These are phyloP conservation scores for Drosophila neocordata DNA, from an alignment of 1,140 invertebrate species.

Conservation along the genomic window DNA sequence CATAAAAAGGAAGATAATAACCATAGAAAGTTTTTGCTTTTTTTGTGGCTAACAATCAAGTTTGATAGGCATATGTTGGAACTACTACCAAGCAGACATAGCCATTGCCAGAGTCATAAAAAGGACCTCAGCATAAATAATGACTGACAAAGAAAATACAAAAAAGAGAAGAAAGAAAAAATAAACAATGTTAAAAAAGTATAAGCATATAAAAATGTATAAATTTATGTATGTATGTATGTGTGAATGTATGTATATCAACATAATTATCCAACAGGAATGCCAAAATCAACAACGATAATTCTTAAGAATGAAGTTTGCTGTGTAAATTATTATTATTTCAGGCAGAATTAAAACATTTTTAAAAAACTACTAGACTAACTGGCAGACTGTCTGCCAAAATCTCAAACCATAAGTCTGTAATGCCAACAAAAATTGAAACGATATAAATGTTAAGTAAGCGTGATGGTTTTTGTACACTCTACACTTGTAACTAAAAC, in stretches of 20 bases:
- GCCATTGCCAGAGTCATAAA: constrained; percentile 18
- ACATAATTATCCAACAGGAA: constrained; percentile 61
- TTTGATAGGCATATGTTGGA: constrained; percentile 67
- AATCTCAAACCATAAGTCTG: constrained; percentile 50
- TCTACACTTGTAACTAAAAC: not conserved
- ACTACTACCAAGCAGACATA: constrained; percentile 32
- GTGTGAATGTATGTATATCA: constrained; percentile 67
- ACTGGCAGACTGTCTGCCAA: constrained; percentile 50
- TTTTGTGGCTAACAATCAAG: constrained; percentile 55
- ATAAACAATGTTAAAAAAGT: constrained; percentile 35
- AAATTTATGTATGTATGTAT: constrained; percentile 42
- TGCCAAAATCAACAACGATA: constrained; percentile 13
- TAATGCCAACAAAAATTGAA: constrained; percentile 32
- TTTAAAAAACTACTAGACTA: constrained; percentile 46
- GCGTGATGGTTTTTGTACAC: not conserved
- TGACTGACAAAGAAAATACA: constrained; percentile 13
- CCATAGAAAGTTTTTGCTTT: constrained; percentile 1
- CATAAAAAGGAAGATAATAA: constrained; percentile 47
- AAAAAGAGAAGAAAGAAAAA: constrained; percentile 31
- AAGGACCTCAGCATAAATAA: constrained; percentile 30
- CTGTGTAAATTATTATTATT: constrained; percentile 56
- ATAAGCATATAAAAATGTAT: constrained; percentile 46
- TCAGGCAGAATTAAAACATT: constrained; percentile 73
- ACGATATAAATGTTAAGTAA: not conserved
- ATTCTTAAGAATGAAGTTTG: constrained; percentile 28